A percentile compares a stretch with the other conserved stretches of the same genome.
Conservation (phyloP, 2,797 vertebrate genomes). For the Pterois miles region DNA sequence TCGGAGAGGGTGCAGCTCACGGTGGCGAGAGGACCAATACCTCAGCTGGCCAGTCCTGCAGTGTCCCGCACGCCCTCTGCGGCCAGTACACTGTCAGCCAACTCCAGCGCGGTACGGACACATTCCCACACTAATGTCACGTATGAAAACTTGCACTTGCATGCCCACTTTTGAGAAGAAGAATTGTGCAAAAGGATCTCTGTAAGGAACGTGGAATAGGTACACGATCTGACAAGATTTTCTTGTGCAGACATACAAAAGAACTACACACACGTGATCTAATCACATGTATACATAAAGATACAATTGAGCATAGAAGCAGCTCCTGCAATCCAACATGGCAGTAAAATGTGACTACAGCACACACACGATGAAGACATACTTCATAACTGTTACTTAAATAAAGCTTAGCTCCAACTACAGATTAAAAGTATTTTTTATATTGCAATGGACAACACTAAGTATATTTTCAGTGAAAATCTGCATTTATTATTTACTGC, state of each 20-base stretch:
- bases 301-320: neutral
- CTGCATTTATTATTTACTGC: too few species aligned
- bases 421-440: too few species aligned
- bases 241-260: neutral
- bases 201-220: neutral
- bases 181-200: neutral
- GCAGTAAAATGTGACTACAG: neutral
- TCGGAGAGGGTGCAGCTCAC: constrained; percentile 90
- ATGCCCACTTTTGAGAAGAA: neutral
- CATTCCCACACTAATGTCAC: neutral
- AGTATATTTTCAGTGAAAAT: too few species aligned
- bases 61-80: constrained; percentile 94
- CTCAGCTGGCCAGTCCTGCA: constrained; percentile 88
- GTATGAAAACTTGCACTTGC: neutral
- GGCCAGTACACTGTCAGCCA: constrained; percentile 93
- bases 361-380: too few species aligned
- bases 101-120: constrained; percentile 89
- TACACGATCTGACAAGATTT: neutral
- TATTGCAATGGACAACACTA: too few species aligned
- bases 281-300: neutral
- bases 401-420: too few species aligned
- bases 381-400: too few species aligned
- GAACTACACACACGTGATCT: neutral
- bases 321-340: neutral
- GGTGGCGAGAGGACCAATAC: constrained; percentile 90